A percentile compares a stretch with the other conserved stretches of the same genome.
phyloP scores from a whole-genome alignment of 2,113 vertebrate species.

The Periophthalmodon schlosseri region DNA sequence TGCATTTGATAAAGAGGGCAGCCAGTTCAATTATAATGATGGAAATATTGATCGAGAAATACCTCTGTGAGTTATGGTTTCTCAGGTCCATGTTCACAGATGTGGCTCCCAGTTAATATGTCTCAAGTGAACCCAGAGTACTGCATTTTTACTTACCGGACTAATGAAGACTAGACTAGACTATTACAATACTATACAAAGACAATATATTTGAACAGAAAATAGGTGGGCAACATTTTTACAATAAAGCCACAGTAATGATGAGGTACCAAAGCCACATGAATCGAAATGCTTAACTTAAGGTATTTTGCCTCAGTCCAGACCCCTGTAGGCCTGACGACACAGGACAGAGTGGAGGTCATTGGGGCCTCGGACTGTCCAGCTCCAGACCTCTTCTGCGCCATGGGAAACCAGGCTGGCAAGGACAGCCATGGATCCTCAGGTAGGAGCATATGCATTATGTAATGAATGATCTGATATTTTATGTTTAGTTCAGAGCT shows the following conservation, averaged over 20 bases:
- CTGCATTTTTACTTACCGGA: background rate
- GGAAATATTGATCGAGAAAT: background rate
- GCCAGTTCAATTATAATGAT: background rate
- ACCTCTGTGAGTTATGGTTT: background rate
- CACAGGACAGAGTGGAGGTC: constrained; percentile 39
- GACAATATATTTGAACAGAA: too few relatives aligned
- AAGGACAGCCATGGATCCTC: constrained; percentile 49
- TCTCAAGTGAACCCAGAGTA: too few relatives aligned
- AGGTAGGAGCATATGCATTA: constrained; percentile 40
- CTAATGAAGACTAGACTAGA: too few relatives aligned
- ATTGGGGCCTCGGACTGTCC: constrained; percentile 13
- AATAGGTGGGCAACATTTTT: background rate
- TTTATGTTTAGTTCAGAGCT: too few relatives aligned
- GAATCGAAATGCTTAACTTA: background rate
- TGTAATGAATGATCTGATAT: too few relatives aligned
- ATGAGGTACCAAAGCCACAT: background rate
- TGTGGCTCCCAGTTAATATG: background rate
- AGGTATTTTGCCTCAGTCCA: constrained; percentile 11
- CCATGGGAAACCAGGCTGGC: constrained; percentile 68
- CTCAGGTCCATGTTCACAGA: background rate
- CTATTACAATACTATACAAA: too few relatives aligned
- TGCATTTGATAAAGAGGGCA: background rate
- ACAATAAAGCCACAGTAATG: background rate
- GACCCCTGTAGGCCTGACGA: constrained; percentile 22
- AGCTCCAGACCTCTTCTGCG: constrained; percentile 30